Evolutionary conservation across 2,113 vertebrate species (phyloP).

Genomic region (Smithornis capensis): DNA sequence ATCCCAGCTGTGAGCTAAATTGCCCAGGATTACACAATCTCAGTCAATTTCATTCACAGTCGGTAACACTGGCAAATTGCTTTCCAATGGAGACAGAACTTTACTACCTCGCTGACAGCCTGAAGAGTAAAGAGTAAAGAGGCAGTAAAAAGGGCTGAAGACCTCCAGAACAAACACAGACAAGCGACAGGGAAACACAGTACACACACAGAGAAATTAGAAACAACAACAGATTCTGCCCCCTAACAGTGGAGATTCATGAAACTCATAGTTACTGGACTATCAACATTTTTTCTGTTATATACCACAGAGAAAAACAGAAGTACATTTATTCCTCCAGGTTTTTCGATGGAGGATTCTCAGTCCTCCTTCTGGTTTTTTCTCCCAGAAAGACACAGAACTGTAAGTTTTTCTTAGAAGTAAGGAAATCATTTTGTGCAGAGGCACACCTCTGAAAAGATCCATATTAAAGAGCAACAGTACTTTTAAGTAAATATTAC

Average conservation of each 20-base stretch:
- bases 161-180: neutral
- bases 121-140: constrained; percentile 29
- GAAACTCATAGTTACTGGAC: neutral
- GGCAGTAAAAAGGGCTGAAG: neutral
- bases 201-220: neutral
- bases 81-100: constrained; percentile 17
- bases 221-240: neutral
- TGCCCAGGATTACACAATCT: constrained; percentile 28
- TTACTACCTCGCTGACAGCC: neutral
- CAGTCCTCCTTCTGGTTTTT: neutral
- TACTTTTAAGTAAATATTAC: neutral
- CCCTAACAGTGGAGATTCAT: neutral
- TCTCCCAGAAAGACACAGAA: neutral
- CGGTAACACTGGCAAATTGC: neutral
- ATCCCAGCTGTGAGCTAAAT: constrained; percentile 44
- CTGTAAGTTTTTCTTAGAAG: neutral
- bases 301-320: neutral
- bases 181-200: neutral
- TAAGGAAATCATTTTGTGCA: neutral
- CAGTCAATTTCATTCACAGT: constrained; percentile 56
- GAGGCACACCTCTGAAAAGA: neutral
- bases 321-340: neutral
- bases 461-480: neutral
- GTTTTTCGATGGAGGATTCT: neutral
- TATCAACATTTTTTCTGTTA: neutral